These are phyloP conservation scores for Riparia riparia DNA, from an alignment of 2,113 vertebrate species.

Conservation along the genomic window DNA sequence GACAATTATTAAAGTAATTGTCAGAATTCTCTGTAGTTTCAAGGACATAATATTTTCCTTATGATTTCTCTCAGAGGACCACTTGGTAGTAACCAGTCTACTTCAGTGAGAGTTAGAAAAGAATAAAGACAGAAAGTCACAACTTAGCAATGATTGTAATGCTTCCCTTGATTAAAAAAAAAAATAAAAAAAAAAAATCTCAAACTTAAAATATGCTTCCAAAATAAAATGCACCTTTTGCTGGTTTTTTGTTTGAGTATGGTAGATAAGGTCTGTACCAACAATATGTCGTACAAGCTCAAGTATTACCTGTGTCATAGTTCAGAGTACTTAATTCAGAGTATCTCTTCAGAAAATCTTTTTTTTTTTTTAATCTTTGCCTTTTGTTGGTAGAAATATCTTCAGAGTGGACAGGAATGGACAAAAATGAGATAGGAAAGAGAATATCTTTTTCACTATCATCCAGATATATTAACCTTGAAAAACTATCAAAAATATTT, in stretches of 20 bases:
- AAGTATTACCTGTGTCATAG: background rate
- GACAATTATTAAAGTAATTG: background rate
- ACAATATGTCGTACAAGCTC: rapidly evolving
- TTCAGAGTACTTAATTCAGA: background rate
- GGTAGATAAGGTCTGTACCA: background rate
- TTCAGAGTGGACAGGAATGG: background rate
- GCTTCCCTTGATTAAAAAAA: background rate
- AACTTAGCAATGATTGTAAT: background rate
- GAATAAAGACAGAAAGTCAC: background rate
- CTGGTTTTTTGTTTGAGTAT: background rate
- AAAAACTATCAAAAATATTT: background rate
- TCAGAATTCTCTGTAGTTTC: background rate
- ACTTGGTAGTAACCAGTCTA: background rate
- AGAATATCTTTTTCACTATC: background rate
- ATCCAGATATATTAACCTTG: background rate
- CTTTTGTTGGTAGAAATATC: background rate
- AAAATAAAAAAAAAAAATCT: no score
- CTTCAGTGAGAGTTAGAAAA: background rate
- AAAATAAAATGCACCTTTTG: background rate
- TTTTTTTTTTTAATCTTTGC: background rate
- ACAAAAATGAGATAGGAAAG: background rate
- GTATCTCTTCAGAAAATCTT: background rate
- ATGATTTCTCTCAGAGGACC: background rate
- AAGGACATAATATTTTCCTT: background rate
- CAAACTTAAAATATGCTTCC: background rate